phyloP scores from a whole-genome alignment of 2,797 vertebrate species.

The Staurois parvus region DNA sequence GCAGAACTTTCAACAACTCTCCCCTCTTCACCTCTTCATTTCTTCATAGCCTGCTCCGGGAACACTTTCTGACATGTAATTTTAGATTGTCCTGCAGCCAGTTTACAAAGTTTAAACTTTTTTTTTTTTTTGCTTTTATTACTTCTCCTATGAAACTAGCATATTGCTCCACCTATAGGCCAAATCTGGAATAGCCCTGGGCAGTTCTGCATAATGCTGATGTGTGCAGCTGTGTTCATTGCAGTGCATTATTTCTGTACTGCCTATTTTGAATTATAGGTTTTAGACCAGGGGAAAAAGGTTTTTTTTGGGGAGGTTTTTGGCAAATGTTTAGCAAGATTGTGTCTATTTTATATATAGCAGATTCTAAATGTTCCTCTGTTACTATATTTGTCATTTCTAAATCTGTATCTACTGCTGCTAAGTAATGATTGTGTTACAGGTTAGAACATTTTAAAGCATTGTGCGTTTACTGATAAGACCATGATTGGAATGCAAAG shows the following conservation, averaged over 20 bases:
- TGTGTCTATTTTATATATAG: too few relatives aligned
- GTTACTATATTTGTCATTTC: not conserved
- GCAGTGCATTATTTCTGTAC: not conserved
- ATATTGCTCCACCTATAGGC: constrained; percentile 66
- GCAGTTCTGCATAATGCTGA: not conserved
- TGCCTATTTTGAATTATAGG: not conserved
- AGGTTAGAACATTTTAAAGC: not conserved
- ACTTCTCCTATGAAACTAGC: constrained; percentile 44
- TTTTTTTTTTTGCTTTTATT: constrained; percentile 20
- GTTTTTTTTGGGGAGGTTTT: too few relatives aligned
- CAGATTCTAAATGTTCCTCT: not conserved
- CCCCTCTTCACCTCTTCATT: constrained; percentile 2
- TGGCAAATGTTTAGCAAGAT: too few relatives aligned
- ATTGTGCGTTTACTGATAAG: too few relatives aligned
- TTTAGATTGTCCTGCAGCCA: constrained; percentile 31
- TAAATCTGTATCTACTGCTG: too few relatives aligned
- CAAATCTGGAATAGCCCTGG: constrained; percentile 7
- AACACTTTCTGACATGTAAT: constrained; percentile 32
- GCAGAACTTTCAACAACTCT: constrained; percentile 51
- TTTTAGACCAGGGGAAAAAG: too few relatives aligned
- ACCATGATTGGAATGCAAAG: too few relatives aligned
- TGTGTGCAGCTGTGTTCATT: not conserved
- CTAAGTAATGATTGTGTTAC: not conserved
- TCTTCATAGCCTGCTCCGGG: constrained; percentile 1
- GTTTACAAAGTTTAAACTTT: constrained; percentile 4